Conservation (phyloP, 2,113 vertebrate species). For the Mirounga angustirostris region DNA sequence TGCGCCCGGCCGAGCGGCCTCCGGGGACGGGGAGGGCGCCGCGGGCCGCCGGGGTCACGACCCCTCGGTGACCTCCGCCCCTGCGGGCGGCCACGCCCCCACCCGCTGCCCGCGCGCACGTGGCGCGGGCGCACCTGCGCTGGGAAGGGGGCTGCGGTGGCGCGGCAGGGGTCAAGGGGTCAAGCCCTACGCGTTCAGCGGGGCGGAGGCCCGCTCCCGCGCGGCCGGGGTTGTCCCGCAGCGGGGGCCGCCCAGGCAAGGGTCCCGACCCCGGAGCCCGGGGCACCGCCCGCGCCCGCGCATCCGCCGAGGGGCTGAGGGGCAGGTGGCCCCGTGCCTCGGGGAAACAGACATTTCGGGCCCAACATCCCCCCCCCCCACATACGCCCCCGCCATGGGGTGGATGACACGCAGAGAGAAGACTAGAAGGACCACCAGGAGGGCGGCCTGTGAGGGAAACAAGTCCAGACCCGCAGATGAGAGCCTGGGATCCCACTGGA, state of each 20-base stretch:
- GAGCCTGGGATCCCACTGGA: no score
- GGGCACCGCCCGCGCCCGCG: no score
- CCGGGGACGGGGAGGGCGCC: no score
- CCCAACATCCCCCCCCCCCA: no score
- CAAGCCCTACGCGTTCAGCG: neutral
- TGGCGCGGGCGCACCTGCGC: fast-evolving
- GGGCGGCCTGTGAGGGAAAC: neutral
- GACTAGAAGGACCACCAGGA: neutral
- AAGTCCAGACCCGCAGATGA: neutral
- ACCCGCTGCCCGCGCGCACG: neutral
- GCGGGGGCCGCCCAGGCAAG: neutral
- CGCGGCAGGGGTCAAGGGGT: no score
- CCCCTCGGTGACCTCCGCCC: neutral
- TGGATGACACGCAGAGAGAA: no score
- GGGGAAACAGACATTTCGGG: neutral
- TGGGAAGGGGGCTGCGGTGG: fast-evolving
- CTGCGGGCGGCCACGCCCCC: neutral
- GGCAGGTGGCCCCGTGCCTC: no score
- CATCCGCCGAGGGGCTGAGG: no score
- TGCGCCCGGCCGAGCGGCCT: no score
- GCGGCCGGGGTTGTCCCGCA: neutral
- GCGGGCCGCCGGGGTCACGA: neutral
- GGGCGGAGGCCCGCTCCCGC: fast-evolving
- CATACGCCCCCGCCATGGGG: no score
- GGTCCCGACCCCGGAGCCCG: neutral